phyloP scores from a whole-genome alignment of 2,888 invertebrate species.

The Dioctria linearis region DNA sequence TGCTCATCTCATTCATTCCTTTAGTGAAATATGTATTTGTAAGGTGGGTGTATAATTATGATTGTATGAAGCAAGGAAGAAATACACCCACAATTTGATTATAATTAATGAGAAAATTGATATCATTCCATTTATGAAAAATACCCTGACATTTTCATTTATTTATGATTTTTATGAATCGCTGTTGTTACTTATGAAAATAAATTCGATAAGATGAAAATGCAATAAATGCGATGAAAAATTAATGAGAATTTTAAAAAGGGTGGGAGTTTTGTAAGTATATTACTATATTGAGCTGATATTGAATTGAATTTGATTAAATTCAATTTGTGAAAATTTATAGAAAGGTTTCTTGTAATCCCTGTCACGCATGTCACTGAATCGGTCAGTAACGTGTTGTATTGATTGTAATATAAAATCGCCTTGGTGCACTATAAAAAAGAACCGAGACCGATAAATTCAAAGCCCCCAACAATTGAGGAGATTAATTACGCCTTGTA shows the following conservation, averaged over 20 bases:
- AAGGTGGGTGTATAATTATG: too few relatives aligned
- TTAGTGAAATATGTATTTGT: background rate
- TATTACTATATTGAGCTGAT: background rate
- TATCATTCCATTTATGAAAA: background rate
- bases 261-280: background rate
- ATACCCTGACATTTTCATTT: background rate
- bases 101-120: background rate
- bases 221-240: background rate
- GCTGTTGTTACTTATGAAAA: background rate
- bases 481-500: too few relatives aligned
- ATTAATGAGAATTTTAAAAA: background rate
- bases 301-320: too few relatives aligned
- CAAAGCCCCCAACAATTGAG: too few relatives aligned
- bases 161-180: slow-evolving; percentile 1
- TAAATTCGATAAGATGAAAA: background rate
- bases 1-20: background rate
- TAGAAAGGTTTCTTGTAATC: too few relatives aligned
- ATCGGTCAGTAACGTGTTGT: too few relatives aligned
- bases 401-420: too few relatives aligned
- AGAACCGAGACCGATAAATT: too few relatives aligned
- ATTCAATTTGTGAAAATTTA: too few relatives aligned
- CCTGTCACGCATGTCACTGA: too few relatives aligned
- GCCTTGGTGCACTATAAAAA: too few relatives aligned
- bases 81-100: background rate
- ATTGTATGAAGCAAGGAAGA: background rate